A percentile compares a stretch with the other conserved stretches of the same genome.
Conservation (phyloP, 2,888 invertebrate species). For the Lumbricus terrestris region DNA sequence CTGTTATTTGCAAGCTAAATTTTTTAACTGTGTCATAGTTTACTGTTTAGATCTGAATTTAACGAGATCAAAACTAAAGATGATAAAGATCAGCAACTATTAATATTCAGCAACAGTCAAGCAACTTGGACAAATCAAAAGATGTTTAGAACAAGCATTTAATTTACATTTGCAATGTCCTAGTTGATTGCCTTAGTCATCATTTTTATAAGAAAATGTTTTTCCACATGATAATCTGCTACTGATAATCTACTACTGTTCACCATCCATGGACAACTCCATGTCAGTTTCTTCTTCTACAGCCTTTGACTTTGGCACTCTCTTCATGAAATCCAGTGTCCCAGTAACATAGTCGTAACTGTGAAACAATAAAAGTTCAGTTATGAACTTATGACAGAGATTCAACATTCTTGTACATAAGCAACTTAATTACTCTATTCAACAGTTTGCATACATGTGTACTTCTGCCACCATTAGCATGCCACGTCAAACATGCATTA, state of each 20-base stretch:
- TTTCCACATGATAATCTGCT: too few relatives aligned
- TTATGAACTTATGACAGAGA: neutral
- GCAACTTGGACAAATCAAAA: neutral
- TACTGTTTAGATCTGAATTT: neutral
- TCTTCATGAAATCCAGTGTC: conserved; percentile 6
- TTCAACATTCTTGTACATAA: neutral
- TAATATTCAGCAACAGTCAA: neutral
- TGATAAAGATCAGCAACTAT: neutral
- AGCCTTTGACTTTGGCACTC: neutral
- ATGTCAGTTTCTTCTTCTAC: neutral
- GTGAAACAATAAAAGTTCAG: neutral
- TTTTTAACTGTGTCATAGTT: too few relatives aligned
- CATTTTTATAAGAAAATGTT: neutral
- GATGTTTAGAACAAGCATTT: neutral
- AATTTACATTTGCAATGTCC: neutral
- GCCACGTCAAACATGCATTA: too few relatives aligned
- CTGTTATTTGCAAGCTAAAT: too few relatives aligned
- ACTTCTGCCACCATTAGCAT: too few relatives aligned
- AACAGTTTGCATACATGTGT: neutral
- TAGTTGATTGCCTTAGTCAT: neutral
- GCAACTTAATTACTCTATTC: neutral
- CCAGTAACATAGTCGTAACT: conserved; percentile 6
- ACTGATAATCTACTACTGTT: neutral
- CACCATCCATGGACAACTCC: neutral
- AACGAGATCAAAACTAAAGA: neutral